A percentile compares a stretch with the other conserved stretches of the same genome.
Evolutionary conservation across 1,140 invertebrate genomes (phyloP).

Genomic region (Lordiphosa collinella): DNA sequence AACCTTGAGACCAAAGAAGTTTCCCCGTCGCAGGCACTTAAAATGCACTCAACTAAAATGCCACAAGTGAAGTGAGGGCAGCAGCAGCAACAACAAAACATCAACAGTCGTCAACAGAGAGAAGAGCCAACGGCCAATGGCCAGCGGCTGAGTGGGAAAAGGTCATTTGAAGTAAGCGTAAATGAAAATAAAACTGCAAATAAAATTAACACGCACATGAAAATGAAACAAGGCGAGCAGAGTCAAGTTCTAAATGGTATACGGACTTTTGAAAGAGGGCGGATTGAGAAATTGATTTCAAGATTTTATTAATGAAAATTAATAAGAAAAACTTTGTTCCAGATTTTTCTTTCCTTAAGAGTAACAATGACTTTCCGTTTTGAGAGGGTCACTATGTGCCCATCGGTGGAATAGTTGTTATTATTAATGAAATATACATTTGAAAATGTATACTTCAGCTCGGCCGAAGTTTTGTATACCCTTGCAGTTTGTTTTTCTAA

Average conservation of each 20-base stretch:
- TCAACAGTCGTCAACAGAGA: constrained; percentile 16
- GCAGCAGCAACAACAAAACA: constrained; percentile 20
- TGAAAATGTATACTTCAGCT: too few relatives aligned
- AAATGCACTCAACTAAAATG: constrained; percentile 60
- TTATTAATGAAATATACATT: too few relatives aligned
- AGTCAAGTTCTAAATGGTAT: neutral
- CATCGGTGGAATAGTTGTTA: too few relatives aligned
- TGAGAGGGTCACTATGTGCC: too few relatives aligned
- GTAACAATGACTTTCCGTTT: too few relatives aligned
- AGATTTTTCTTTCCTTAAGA: too few relatives aligned
- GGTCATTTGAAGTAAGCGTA: constrained; percentile 41
- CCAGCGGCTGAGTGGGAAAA: constrained; percentile 26
- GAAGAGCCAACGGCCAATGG: constrained; percentile 13
- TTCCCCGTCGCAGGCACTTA: constrained; percentile 31
- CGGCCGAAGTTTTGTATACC: too few relatives aligned
- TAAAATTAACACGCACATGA: constrained; percentile 53
- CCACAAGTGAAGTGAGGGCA: constrained; percentile 39
- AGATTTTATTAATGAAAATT: neutral
- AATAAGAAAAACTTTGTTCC: too few relatives aligned
- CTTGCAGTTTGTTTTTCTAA: too few relatives aligned
- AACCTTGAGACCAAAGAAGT: constrained; percentile 28
- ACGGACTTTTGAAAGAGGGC: neutral
- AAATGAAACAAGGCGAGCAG: constrained; percentile 16
- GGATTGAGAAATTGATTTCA: neutral
- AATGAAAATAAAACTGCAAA: constrained; percentile 54